Percentiles rank a stretch among this genome's conserved stretches.
These are phyloP conservation scores for Diplodus sargus DNA, from an alignment of 2,797 vertebrate species.

Conservation along the genomic window DNA sequence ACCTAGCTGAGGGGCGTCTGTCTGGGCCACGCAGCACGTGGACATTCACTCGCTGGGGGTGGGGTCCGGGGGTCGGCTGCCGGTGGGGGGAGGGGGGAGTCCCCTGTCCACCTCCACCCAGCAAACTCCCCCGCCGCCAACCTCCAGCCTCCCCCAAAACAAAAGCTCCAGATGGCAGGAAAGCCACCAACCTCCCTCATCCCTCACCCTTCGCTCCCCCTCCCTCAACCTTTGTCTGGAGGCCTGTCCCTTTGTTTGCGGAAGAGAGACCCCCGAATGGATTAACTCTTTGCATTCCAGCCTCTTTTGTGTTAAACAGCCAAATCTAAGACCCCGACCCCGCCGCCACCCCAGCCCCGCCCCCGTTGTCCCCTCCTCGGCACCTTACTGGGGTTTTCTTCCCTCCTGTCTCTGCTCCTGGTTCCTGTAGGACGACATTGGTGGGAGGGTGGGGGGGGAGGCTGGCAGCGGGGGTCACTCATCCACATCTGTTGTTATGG, in stretches of 20 bases:
- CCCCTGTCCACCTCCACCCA: conserved; percentile 57
- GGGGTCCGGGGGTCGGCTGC: conserved; percentile 56
- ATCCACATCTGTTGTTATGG: conserved; percentile 83
- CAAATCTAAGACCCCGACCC: conserved; percentile 79
- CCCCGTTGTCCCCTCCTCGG: conserved; percentile 58
- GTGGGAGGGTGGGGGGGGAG: conserved; percentile 43
- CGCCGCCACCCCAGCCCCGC: conserved; percentile 47
- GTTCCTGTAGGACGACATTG: conserved; percentile 76
- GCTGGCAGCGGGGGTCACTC: conserved; percentile 75
- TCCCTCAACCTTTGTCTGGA: conserved; percentile 87
- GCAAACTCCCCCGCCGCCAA: conserved; percentile 43
- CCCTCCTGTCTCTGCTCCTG: conserved; percentile 62
- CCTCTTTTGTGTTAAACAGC: conserved; percentile 88
- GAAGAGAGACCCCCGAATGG: conserved; percentile 85
- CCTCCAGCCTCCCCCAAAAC: conserved; percentile 81
- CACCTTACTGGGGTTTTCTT: conserved; percentile 62
- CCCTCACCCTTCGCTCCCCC: conserved; percentile 75
- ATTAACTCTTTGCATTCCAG: conserved; percentile 89
- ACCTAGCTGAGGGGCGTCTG: conserved; percentile 79
- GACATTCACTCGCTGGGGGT: conserved; percentile 61
- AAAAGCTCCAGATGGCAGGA: conserved; percentile 89
- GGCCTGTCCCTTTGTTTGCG: conserved; percentile 87
- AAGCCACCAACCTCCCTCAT: conserved; percentile 82
- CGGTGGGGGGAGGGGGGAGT: conserved; percentile 35
- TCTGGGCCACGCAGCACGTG: conserved; percentile 82